A percentile compares a stretch with the other conserved stretches of the same genome.
Evolutionary conservation across 2,113 vertebrate genomes (phyloP).

Genomic region (Phalacrocorax brasilianus): DNA sequence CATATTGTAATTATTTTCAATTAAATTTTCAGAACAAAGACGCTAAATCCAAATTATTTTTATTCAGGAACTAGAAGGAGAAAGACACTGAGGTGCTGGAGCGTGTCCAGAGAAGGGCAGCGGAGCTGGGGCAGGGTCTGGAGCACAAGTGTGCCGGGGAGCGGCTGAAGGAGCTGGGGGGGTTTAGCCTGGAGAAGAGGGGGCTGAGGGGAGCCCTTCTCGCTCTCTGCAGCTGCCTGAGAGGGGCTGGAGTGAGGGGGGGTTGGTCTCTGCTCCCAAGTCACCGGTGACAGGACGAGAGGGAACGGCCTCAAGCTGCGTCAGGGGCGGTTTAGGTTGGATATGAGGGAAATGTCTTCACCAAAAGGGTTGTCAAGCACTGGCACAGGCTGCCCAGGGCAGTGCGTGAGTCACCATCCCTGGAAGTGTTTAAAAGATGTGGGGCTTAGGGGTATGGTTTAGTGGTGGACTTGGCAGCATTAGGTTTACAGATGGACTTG

Average conservation of each 20-base stretch:
- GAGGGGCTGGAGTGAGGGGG: neutral
- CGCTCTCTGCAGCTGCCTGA: neutral
- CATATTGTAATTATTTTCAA: neutral
- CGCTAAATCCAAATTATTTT: neutral
- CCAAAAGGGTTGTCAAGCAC: neutral
- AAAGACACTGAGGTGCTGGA: neutral
- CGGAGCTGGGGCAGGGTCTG: accelerated
- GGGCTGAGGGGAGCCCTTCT: neutral
- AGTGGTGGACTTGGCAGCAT: neutral
- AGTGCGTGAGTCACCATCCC: neutral
- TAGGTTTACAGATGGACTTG: neutral
- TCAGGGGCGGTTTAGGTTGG: neutral
- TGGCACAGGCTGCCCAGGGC: neutral
- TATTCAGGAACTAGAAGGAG: neutral
- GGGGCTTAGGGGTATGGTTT: neutral
- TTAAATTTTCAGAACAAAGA: neutral
- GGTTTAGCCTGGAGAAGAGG: neutral
- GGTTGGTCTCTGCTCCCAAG: neutral
- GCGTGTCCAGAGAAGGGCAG: neutral
- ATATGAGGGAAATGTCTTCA: neutral
- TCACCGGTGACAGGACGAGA: accelerated
- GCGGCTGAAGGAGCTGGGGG: neutral
- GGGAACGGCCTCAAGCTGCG: neutral
- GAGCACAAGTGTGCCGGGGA: neutral
- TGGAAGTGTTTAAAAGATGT: neutral